A percentile compares a stretch with the other conserved stretches of the same genome.
These are phyloP conservation scores for Bombyx mori DNA, from an alignment of 1,140 invertebrate species.

Conservation along the genomic window DNA sequence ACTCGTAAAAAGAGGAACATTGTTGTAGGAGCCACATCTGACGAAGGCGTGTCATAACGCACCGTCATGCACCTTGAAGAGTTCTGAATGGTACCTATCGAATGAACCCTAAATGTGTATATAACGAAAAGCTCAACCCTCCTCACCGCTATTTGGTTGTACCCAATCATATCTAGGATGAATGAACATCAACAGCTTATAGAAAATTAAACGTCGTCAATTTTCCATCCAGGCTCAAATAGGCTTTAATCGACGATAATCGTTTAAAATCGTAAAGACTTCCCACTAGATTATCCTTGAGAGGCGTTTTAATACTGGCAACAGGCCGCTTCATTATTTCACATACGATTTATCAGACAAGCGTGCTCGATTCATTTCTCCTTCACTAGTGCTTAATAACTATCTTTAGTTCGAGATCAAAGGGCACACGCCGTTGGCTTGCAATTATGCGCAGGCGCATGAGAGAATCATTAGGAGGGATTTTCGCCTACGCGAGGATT, in stretches of 20 bases:
- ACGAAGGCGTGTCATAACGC: too few species aligned
- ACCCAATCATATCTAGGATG: too few species aligned
- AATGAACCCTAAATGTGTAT: too few species aligned
- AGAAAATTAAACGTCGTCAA: too few species aligned
- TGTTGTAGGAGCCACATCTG: too few species aligned
- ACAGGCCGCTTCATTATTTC: constrained; percentile 44
- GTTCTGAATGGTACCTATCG: too few species aligned
- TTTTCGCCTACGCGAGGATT: constrained; percentile 43
- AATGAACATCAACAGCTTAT: too few species aligned
- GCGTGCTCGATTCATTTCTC: constrained; percentile 49
- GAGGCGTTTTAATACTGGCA: not conserved
- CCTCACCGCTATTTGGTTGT: too few species aligned
- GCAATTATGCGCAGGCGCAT: constrained; percentile 55
- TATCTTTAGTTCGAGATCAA: constrained; percentile 58
- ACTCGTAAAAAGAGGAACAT: too few species aligned
- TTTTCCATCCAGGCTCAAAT: not conserved
- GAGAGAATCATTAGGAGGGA: constrained; percentile 54
- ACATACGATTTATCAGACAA: constrained; percentile 46
- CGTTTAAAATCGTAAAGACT: not conserved
- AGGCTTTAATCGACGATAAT: not conserved
- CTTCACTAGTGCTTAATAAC: constrained; percentile 55
- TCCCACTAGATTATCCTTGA: too few species aligned
- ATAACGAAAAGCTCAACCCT: too few species aligned
- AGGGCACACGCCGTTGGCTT: constrained; percentile 49
- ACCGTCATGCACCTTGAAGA: too few species aligned